Conservation (phyloP, 2,888 invertebrate species). For the Pristionchus maxplancki region DNA sequence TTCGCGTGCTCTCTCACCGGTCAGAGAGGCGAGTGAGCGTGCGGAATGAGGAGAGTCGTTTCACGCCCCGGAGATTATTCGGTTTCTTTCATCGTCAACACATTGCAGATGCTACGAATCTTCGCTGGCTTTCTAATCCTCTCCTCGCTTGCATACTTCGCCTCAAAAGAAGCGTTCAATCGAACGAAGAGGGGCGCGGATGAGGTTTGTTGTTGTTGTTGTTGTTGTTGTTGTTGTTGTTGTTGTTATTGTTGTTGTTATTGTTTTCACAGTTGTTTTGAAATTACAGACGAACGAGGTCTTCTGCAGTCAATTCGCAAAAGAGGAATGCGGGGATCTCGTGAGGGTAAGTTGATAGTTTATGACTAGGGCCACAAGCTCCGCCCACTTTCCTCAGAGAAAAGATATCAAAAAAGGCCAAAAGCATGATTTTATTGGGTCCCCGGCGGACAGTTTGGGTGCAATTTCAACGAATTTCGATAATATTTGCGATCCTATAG, state of each 20-base stretch:
- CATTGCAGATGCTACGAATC: background rate
- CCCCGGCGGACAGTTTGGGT: too few species aligned
- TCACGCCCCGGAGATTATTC: too few species aligned
- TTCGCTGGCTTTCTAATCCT: background rate
- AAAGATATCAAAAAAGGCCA: too few species aligned
- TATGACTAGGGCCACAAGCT: too few species aligned
- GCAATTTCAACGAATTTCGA: too few species aligned
- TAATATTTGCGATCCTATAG: too few species aligned
- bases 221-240: background rate
- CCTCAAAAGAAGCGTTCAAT: background rate
- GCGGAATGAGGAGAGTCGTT: too few species aligned
- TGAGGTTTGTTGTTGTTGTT: background rate
- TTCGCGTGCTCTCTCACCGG: too few species aligned
- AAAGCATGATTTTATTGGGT: too few species aligned
- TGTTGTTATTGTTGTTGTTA: background rate
- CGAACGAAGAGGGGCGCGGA: background rate
- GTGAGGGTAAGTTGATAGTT: background rate
- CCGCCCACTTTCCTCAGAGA: too few species aligned
- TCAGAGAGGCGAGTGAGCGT: too few species aligned
- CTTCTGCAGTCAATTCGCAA: background rate
- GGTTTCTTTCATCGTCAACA: too few species aligned
- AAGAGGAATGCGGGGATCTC: background rate
- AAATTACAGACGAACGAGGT: background rate
- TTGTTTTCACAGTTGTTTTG: background rate
- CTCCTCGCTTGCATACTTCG: background rate